These are phyloP conservation scores for Atractosteus spatula DNA, from an alignment of 2,113 vertebrate genomes.

Conservation along the genomic window DNA sequence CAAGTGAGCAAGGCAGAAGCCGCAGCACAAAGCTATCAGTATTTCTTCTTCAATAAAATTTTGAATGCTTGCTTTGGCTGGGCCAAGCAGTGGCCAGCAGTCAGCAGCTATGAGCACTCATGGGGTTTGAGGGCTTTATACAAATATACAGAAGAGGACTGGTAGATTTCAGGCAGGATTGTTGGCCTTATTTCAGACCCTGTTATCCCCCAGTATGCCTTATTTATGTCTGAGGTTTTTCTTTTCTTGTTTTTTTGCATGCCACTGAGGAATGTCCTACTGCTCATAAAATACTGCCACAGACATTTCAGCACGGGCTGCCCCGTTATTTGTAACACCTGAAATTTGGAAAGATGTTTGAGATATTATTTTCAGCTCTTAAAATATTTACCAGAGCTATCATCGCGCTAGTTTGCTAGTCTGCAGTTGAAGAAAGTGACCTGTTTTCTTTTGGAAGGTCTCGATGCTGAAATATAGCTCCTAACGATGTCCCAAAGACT, in stretches of 20 bases:
- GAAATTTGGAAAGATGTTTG: slow-evolving; percentile 28
- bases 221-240: slow-evolving; percentile 42
- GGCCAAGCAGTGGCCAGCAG: neutral
- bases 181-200: slow-evolving; percentile 39
- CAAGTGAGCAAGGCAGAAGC: slow-evolving; percentile 33
- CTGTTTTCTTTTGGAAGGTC: neutral
- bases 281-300: slow-evolving; percentile 45
- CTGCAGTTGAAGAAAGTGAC: too few relatives aligned
- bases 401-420: neutral
- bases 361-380: slow-evolving; percentile 17
- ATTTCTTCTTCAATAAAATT: slow-evolving; percentile 20
- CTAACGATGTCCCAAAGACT: neutral
- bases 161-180: slow-evolving; percentile 52
- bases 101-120: slow-evolving; percentile 12
- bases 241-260: slow-evolving; percentile 48
- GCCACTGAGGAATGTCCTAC: slow-evolving; percentile 62
- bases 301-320: slow-evolving; percentile 33
- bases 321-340: slow-evolving; percentile 38
- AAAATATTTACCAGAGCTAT: neutral
- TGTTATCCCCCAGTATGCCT: slow-evolving; percentile 37
- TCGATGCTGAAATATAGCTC: slow-evolving; percentile 9
- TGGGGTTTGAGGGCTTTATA: slow-evolving; percentile 25
- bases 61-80: slow-evolving; percentile 19
- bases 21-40: slow-evolving; percentile 33
- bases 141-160: slow-evolving; percentile 37